Conservation (phyloP, 2,113 vertebrate genomes). For the Sminthopsis crassicaudata region DNA sequence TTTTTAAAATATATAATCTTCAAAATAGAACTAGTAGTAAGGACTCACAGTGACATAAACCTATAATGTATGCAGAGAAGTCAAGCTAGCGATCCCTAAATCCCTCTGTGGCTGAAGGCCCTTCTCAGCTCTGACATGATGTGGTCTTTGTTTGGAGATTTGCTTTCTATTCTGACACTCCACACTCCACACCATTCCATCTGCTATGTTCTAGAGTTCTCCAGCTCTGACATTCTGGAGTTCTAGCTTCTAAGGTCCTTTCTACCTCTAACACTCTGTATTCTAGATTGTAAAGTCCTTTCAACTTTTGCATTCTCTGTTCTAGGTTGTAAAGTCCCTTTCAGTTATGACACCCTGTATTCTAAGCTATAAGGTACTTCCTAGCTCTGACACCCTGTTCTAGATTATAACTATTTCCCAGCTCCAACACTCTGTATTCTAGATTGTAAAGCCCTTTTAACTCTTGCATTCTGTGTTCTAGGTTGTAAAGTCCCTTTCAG, state of each 20-base stretch:
- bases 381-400: too few species aligned
- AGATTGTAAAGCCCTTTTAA: neutral
- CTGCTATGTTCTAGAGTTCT: neutral
- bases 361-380: too few species aligned
- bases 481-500: too few species aligned
- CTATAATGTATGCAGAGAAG: neutral
- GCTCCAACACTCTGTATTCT: neutral
- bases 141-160: neutral
- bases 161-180: neutral
- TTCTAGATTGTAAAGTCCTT: neutral
- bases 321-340: too few species aligned
- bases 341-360: too few species aligned
- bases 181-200: neutral
- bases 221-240: neutral
- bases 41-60: neutral
- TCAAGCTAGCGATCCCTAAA: neutral
- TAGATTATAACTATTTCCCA: too few species aligned
- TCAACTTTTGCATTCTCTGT: too few species aligned
- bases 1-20: neutral
- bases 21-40: neutral
- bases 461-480: too few species aligned
- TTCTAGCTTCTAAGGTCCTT: too few species aligned
- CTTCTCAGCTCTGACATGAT: neutral
- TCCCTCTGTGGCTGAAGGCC: too few species aligned
- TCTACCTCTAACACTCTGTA: too few species aligned